phyloP scores from a whole-genome alignment of 2,113 vertebrate genomes.

The Glaucidium brasilianum region DNA sequence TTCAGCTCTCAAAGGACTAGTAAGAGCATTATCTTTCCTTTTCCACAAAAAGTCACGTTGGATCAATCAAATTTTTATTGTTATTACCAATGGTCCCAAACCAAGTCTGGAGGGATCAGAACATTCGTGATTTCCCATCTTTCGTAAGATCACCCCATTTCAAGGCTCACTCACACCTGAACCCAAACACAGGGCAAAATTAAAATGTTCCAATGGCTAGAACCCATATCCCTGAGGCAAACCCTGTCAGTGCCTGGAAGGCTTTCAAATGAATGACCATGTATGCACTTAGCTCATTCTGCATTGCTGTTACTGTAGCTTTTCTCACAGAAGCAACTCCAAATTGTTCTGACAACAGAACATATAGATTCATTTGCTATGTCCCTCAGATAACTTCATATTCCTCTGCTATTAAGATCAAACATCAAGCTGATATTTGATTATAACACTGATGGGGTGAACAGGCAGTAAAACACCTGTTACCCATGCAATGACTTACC shows the following conservation, averaged over 20 bases:
- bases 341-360: conserved; percentile 16
- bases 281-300: not conserved
- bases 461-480: not conserved
- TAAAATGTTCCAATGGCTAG: not conserved
- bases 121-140: not conserved
- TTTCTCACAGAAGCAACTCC: not conserved
- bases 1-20: not conserved
- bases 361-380: not conserved
- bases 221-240: not conserved
- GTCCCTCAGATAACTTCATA: not conserved
- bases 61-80: not conserved
- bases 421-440: not conserved
- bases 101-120: not conserved
- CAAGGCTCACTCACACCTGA: not conserved
- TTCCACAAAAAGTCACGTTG: not conserved
- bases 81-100: not conserved
- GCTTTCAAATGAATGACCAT: not conserved
- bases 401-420: not conserved
- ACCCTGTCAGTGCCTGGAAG: not conserved
- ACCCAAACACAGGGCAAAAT: not conserved
- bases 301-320: not conserved
- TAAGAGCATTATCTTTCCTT: not conserved
- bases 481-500: not conserved
- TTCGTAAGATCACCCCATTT: not conserved
- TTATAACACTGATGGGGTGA: not conserved